Percentiles rank a stretch among this genome's conserved stretches.
Conservation (phyloP, 1,140 invertebrate species). For the Drosophila watanabei region DNA sequence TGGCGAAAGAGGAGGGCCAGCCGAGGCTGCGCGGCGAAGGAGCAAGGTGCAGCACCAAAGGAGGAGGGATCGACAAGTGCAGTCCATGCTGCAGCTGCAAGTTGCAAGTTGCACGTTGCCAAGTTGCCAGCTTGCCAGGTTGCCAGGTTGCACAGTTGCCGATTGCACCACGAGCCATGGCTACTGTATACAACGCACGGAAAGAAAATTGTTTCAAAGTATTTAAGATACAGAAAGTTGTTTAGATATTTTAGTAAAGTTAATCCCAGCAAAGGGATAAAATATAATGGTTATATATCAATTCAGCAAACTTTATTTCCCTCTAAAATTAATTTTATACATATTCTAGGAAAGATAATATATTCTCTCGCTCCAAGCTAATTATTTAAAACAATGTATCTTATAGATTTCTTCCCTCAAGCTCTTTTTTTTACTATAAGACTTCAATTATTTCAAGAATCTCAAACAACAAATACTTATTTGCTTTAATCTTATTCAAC, state of each 20-base stretch:
- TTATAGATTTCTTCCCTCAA: neutral
- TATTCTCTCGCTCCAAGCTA: neutral
- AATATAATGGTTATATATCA: neutral
- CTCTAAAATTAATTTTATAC: too few relatives aligned
- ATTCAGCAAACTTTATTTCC: neutral
- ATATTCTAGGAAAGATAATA: neutral
- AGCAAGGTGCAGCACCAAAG: constrained; percentile 25
- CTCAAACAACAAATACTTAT: too few relatives aligned
- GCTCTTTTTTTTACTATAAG: too few relatives aligned
- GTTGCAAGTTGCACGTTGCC: constrained; percentile 45
- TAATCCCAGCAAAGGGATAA: neutral
- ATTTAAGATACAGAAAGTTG: too few relatives aligned
- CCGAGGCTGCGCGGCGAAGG: neutral
- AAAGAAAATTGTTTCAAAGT: constrained; percentile 8
- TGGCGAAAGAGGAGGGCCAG: constrained; percentile 56
- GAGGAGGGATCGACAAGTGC: constrained; percentile 66
- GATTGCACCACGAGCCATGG: constrained; percentile 58
- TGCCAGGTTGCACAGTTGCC: constrained; percentile 33
- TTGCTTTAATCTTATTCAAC: neutral
- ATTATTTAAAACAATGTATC: too few relatives aligned
- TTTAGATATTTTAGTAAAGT: too few relatives aligned
- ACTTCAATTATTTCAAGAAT: neutral
- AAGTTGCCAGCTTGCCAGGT: constrained; percentile 32
- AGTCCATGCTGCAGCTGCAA: constrained; percentile 51
- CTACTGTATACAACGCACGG: constrained; percentile 38